Percentiles rank a stretch among this genome's conserved stretches.
Conservation (phyloP, 64 coral and sea anemone genomes). For the Cladopsammia gracilis region DNA sequence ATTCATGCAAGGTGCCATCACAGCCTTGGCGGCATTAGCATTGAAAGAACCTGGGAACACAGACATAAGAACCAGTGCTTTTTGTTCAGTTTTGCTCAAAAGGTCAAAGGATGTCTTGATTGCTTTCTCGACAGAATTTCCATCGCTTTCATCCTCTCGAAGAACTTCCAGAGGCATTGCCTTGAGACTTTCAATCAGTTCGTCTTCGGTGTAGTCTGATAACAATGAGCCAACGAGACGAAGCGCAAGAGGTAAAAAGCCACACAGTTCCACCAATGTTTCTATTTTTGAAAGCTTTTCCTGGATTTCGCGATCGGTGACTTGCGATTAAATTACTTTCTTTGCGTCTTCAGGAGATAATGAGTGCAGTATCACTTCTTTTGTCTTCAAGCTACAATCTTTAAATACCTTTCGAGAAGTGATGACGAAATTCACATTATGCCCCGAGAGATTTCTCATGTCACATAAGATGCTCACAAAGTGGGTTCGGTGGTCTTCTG, state of each 20-base stretch:
- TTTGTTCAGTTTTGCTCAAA: neutral
- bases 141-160: neutral
- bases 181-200: slow-evolving; percentile 4
- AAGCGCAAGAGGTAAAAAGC: slow-evolving; percentile 42
- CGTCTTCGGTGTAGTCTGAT: slow-evolving; percentile 27
- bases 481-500: neutral
- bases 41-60: slow-evolving; percentile 26
- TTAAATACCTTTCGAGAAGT: slow-evolving; percentile 37
- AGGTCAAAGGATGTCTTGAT: slow-evolving; percentile 30
- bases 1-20: neutral
- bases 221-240: slow-evolving; percentile 51
- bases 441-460: slow-evolving; percentile 39
- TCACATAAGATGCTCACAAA: slow-evolving; percentile 48
- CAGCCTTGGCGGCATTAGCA: slow-evolving; percentile 30
- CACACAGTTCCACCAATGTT: slow-evolving; percentile 45
- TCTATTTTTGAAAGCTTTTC: neutral
- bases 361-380: neutral
- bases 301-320: neutral
- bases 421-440: slow-evolving; percentile 41
- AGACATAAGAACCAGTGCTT: slow-evolving; percentile 37
- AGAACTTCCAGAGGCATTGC: slow-evolving; percentile 15
- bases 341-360: neutral
- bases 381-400: neutral
- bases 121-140: slow-evolving; percentile 40
- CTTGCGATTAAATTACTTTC: neutral